Conservation (phyloP, 2,888 invertebrate species). For the Clivina fossor region DNA sequence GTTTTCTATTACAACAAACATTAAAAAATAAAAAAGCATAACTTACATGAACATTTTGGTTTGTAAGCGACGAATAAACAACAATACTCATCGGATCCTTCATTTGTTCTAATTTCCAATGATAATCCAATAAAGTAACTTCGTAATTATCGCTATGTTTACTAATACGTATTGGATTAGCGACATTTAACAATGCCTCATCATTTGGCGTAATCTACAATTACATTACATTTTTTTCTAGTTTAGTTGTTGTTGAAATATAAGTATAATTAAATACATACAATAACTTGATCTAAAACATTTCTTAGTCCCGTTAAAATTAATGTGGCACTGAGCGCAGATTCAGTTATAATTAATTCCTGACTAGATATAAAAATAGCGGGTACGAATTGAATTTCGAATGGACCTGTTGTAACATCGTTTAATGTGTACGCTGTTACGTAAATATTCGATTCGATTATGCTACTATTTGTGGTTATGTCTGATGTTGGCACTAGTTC, state of each 20-base stretch:
- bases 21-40: too few species aligned
- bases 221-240: conserved; percentile 17
- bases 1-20: too few species aligned
- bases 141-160: conserved; percentile 42
- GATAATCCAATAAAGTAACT: conserved; percentile 50
- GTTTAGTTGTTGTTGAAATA: background rate
- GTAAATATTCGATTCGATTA: conserved; percentile 47
- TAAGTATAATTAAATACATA: conserved; percentile 42
- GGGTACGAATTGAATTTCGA: conserved; percentile 50
- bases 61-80: conserved; percentile 47
- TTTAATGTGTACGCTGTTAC: conserved; percentile 47
- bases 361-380: conserved; percentile 45
- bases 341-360: conserved; percentile 43
- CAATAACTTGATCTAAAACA: conserved; percentile 60
- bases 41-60: conserved; percentile 46
- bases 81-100: conserved; percentile 49
- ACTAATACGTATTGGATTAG: conserved; percentile 40
- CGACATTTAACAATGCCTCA: conserved; percentile 47
- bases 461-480: conserved; percentile 44
- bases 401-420: conserved; percentile 43
- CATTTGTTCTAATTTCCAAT: conserved; percentile 50
- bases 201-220: conserved; percentile 48
- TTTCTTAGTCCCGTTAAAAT: conserved; percentile 58
- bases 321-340: conserved; percentile 45
- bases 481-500: conserved; percentile 45